These are phyloP conservation scores for Tipula unca DNA, from an alignment of 2,888 invertebrate genomes.

Conservation along the genomic window DNA sequence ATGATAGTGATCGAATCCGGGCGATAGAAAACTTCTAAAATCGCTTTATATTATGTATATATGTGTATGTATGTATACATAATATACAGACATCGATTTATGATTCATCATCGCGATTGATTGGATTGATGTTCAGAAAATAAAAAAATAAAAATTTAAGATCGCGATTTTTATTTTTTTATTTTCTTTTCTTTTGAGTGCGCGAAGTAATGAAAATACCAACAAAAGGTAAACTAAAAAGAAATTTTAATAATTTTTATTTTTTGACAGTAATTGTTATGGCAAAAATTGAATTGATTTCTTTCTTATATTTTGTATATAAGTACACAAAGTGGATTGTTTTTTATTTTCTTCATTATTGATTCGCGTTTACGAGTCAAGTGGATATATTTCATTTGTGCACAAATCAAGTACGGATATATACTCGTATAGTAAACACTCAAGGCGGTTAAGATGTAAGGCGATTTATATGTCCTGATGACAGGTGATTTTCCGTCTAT, in stretches of 20 bases:
- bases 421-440: too few species aligned
- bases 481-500: not conserved
- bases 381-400: not conserved
- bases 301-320: not conserved
- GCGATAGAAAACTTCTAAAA: not conserved
- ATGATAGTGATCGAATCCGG: not conserved
- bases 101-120: constrained; percentile 18
- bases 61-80: not conserved
- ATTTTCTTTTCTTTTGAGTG: not conserved
- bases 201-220: not conserved
- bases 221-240: not conserved
- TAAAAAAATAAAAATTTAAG: not conserved
- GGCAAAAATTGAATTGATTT: not conserved
- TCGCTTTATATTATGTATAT: too few species aligned
- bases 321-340: not conserved
- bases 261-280: constrained; percentile 1
- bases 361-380: not conserved
- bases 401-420: not conserved
- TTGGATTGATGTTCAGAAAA: constrained; percentile 2
- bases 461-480: not conserved
- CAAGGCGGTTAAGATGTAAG: not conserved
- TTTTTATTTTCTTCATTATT: not conserved
- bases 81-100: not conserved
- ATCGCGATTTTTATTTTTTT: too few species aligned
- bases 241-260: not conserved